Base-by-base conservation (phyloP, 2,888 invertebrate species). In the Mamestra brassicae region DNA sequence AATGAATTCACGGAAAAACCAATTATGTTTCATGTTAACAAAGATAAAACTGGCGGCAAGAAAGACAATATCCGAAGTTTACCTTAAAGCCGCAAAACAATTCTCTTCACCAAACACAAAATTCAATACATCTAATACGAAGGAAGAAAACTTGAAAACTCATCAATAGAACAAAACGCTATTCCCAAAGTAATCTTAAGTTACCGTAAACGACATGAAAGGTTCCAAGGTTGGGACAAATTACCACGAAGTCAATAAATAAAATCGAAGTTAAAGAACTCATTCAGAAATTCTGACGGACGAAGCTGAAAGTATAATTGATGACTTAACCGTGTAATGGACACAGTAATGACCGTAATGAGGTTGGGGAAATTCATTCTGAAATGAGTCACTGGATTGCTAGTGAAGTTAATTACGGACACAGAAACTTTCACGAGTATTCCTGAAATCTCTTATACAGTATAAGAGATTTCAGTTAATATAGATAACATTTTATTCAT, bases 171-270 rank as follows among this genome's bases (percentile, higher is more conserved):
- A 78, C 66, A 76, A 84, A 78, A 80, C 38, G 69, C 4, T 66
- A 71, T 74, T 72, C 34, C 6, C 10, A 74, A 86, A 81, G 81
- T 76, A 73, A 85, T 86, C 86, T 74, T 61, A 72, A 83, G 83
- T 83, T 83, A 62, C 50, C 64, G 67, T 74, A 72, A 83, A 63
- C 57, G 74, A 74, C 58, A 57, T 61, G 63, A 47, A 85, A 72
- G 38, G 4, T 13, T 45, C 57, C 36, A 78, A 66, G 63, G 58
- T 72, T 34, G n/a, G 36, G 15, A 66, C 60, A 64, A 78, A 68
- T 77, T 85, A 74, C 57, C 47, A 60, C 50, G 45, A 70, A 74
- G 70, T 60, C 70, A 74, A 78, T 78, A 74, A 68, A 76, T 67
- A 74, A 74, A 58, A 74, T 69, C 26, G 11, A 66, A 74, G 71